Base-by-base conservation (phyloP, 2,797 vertebrate genomes). In the Mus caroli region DNA sequence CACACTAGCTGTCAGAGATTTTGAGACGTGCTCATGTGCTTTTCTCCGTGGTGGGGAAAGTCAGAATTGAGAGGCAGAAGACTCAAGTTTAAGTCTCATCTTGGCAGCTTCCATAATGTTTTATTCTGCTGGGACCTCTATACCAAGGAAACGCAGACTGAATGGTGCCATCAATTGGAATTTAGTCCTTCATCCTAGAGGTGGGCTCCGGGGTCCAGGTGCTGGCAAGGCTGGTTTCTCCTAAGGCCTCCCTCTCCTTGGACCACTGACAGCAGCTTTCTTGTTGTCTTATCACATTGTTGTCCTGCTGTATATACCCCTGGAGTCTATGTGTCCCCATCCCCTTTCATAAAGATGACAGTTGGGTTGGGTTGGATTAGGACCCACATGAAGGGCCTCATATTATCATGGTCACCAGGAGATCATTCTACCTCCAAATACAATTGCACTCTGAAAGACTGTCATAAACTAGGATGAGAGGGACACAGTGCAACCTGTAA, bases 311-410 rank as follows among this genome's bases (percentile, higher is more conserved):
- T 75, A 6, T 2, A 26, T 2, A 6, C 0, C 26, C 37, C 54
- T 85, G 46, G 54, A 64, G 24, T 88, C 83, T 52, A 7, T 52
- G 9, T 17, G 31, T 46, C 3, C 75, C 46, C 2, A 40, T 76
- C n/a, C 37, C 78, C 73, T 79, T 86, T 92, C 67, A 58, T 28
- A 54, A 77, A 40, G 54, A 77, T 78, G 79, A 22, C 24, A 34
- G 17, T 96, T 67, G 54, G 17, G 17, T 96, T 67, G 54, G 17
- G 24, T 58, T 84, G 52, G 37, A 11, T 28, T 54, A 82, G 40
- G 40, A 20, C n/a, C 60, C n/a, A 34, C 40, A n/a, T n/a, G n/a
- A 31, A 77, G 52, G 75, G 64, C 31, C 28, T 94, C 91, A 12
- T 24, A 67, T 94, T 58, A n/a, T 71, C 13, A 34, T 64, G 80